Conservation (phyloP, 2,888 invertebrate species). For the Gibbula magus region DNA sequence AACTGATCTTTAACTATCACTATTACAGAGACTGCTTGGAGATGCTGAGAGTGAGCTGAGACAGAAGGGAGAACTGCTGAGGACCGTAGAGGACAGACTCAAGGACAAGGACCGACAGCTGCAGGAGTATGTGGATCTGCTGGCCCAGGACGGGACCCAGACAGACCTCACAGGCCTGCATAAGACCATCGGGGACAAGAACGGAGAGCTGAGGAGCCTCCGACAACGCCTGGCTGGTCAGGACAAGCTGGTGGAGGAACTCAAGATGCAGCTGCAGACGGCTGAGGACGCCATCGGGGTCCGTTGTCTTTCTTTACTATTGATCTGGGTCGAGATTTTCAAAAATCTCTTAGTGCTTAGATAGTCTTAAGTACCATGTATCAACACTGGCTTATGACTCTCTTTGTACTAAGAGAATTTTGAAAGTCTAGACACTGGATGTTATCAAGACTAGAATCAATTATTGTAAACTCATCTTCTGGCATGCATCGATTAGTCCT, state of each 20-base stretch:
- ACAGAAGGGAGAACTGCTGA: conserved; percentile 47
- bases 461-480: too few relatives aligned
- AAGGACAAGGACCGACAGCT: conserved; percentile 48
- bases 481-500: too few relatives aligned
- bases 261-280: conserved; percentile 56
- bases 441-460: too few relatives aligned
- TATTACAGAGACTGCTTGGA: conserved; percentile 34
- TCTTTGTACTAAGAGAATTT: too few relatives aligned
- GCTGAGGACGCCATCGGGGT: conserved; percentile 59
- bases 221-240: conserved; percentile 48
- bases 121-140: conserved; percentile 41
- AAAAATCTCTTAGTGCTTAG: too few relatives aligned
- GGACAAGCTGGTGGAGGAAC: conserved; percentile 53
- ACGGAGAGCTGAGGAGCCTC: conserved; percentile 39
- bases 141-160: conserved; percentile 9
- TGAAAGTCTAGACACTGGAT: too few relatives aligned
- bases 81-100: conserved; percentile 43
- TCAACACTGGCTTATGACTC: too few relatives aligned
- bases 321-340: too few relatives aligned
- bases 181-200: conserved; percentile 40
- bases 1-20: neutral
- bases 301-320: conserved; percentile 4
- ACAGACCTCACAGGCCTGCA: conserved; percentile 17
- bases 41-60: conserved; percentile 43
- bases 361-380: too few relatives aligned